Evolutionary conservation across 2,888 invertebrate genomes (phyloP), one percentile per base, ranked within the genome.

Genomic region (Ecliptopera silaceata): DNA sequence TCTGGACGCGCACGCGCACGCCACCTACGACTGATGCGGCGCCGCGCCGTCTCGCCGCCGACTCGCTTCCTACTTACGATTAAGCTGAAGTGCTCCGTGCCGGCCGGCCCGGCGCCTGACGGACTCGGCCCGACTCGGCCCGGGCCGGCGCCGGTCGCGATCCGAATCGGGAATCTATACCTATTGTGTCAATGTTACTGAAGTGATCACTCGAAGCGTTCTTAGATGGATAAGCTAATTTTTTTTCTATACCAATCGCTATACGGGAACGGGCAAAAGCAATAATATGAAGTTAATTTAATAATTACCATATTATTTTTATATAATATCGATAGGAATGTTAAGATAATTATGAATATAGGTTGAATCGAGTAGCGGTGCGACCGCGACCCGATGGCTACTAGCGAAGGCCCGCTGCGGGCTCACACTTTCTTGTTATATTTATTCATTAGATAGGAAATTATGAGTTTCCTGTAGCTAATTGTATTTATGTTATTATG

Each of bases 231-330:
- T 89, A 88, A 88, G 87, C 88, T 82, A 84, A 29, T 80, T 88
- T 85, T 86, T 81, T 87, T 88, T 90, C 88, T 89, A 88, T 91
- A 91, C 91, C 91, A 88, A 90, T 91, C 88, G 90, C 91, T 91
- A 89, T 91, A 91, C 91, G 91, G 91, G 91, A 91, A 90, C 91
- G 91, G 91, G 91, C 91, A 89, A 88, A 91, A 91, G 91, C 91
- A 91, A 91, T 91, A 91, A 91, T 91, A 91, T 90, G 88, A 91
- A 86, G 88, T 91, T 91, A 90, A 88, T 91, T 90, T 88, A 84
- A 90, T 89, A 85, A 90, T 91, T 91, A 91, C 91, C 91, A 91
- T 91, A 90, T 91, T 90, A 90, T 90, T 91, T 89, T 88, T 88
- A 88, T 88, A 88, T 88, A 86, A 79, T 88, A 89, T 86, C 87